phyloP scores from a whole-genome alignment of 1,140 invertebrate species.

The Marisa cornuarietis region DNA sequence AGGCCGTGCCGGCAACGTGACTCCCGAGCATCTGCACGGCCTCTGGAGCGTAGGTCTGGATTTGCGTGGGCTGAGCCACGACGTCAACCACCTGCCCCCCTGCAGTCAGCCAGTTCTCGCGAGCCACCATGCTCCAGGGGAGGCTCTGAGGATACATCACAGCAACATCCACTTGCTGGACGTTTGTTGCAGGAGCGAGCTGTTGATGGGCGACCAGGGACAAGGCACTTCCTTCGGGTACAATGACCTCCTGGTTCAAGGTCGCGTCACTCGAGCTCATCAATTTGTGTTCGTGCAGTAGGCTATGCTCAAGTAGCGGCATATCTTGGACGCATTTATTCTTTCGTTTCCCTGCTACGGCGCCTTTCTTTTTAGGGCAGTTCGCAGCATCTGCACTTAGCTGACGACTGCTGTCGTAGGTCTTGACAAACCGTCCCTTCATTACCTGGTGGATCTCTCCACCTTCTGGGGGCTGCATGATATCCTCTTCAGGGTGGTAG shows the following conservation, averaged over 20 bases:
- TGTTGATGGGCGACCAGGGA: background rate
- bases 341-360: slow-evolving; percentile 2
- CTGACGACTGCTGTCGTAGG: slow-evolving; percentile 24
- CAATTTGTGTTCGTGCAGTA: background rate
- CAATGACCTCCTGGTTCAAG: background rate
- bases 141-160: too few species aligned
- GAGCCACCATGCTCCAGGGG: too few species aligned
- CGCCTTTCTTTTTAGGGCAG: slow-evolving; percentile 18
- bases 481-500: slow-evolving; percentile 52
- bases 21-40: too few species aligned
- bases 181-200: background rate
- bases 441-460: slow-evolving; percentile 54
- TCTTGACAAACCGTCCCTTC: slow-evolving; percentile 43
- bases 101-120: too few species aligned
- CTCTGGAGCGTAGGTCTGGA: too few species aligned
- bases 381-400: background rate
- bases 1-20: too few species aligned
- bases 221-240: background rate
- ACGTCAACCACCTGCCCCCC: too few species aligned
- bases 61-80: too few species aligned
- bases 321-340: background rate
- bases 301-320: background rate
- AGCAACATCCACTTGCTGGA: too few species aligned
- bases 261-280: background rate
- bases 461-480: slow-evolving; percentile 52